Percentiles rank a stretch among this genome's conserved stretches.
Evolutionary conservation across 1,140 invertebrate genomes (phyloP).

Genomic region (Eumaeus atala): DNA sequence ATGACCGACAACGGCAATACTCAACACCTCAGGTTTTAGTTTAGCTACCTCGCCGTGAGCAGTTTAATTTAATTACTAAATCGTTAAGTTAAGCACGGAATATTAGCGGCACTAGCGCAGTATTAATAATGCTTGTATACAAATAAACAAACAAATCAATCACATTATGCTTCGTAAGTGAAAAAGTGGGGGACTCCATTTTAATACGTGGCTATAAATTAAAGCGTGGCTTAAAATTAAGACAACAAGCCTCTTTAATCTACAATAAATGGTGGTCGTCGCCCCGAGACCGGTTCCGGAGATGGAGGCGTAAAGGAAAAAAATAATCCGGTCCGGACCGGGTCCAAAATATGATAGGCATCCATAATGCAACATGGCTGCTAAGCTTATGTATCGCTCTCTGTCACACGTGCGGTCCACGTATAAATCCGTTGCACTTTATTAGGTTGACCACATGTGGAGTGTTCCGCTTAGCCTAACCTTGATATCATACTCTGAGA

Average conservation of each 20-base stretch:
- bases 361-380: constrained; percentile 74
- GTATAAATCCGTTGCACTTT: constrained; percentile 55
- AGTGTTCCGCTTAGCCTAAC: constrained; percentile 72
- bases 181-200: constrained; percentile 60
- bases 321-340: constrained; percentile 67
- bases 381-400: constrained; percentile 58
- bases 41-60: constrained; percentile 67
- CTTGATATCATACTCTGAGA: constrained; percentile 70
- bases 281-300: constrained; percentile 62
- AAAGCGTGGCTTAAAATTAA: constrained; percentile 70
- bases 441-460: constrained; percentile 73
- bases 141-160: constrained; percentile 65
- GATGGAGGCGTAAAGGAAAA: constrained; percentile 68
- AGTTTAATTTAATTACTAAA: constrained; percentile 74
- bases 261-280: constrained; percentile 71
- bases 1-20: constrained; percentile 29
- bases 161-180: constrained; percentile 42
- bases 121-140: constrained; percentile 51
- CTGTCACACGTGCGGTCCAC: constrained; percentile 34
- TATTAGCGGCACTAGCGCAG: constrained; percentile 61
- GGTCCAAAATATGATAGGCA: constrained; percentile 74
- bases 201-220: constrained; percentile 71
- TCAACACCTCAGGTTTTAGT: constrained; percentile 61
- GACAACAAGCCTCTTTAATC: constrained; percentile 74
- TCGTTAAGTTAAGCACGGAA: constrained; percentile 72